Conservation (phyloP, 2,888 invertebrate species). For the Xestia sexstrigata region DNA sequence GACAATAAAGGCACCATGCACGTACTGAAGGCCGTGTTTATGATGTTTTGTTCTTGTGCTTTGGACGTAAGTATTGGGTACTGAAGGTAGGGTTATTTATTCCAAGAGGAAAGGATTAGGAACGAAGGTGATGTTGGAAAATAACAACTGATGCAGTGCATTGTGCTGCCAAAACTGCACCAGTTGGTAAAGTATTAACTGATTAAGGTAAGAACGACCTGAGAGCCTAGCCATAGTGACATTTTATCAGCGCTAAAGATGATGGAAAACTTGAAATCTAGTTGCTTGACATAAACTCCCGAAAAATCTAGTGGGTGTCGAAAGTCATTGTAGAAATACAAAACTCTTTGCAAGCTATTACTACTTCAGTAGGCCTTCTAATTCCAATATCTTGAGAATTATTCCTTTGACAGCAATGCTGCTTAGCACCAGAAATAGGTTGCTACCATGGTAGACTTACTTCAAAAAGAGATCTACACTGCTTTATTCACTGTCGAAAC, state of each 20-base stretch:
- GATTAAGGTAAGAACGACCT: no score
- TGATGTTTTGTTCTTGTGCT: neutral
- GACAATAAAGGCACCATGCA: constrained; percentile 8
- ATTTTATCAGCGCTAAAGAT: neutral
- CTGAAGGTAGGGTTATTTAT: neutral
- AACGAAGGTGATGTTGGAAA: neutral
- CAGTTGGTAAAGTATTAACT: no score
- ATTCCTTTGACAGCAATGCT: neutral
- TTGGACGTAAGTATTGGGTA: neutral
- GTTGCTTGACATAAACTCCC: neutral
- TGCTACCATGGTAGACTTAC: neutral
- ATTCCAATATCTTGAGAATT: neutral
- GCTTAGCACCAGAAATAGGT: neutral
- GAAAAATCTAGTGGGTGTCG: neutral
- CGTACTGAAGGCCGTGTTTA: neutral
- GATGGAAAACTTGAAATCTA: neutral
- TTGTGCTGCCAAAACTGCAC: no score
- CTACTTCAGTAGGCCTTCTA: neutral
- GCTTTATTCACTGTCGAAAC: neutral
- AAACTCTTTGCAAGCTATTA: neutral
- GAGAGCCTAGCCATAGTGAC: neutral
- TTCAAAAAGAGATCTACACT: neutral
- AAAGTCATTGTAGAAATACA: neutral
- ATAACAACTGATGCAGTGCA: neutral
- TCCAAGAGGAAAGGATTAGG: neutral